phyloP scores from a whole-genome alignment of 2,113 vertebrate genomes.

The Equus quagga region DNA sequence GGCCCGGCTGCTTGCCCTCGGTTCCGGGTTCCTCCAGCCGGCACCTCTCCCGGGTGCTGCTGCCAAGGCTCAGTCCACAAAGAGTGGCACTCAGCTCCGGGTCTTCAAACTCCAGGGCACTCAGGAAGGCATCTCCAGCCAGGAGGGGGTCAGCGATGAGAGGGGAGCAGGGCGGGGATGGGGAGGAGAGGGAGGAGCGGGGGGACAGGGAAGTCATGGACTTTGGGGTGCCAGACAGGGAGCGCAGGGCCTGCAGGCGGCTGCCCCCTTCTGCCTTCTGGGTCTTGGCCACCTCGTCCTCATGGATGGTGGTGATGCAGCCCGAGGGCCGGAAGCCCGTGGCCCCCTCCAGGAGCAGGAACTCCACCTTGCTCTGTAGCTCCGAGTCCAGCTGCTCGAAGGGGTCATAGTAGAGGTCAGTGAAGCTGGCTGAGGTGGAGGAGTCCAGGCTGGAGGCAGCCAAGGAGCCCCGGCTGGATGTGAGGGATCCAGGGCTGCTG shows the following conservation, averaged over 20 bases:
- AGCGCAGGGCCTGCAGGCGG: conserved; percentile 90
- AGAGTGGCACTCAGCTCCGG: conserved; percentile 87
- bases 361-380: conserved; percentile 95
- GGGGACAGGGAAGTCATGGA: conserved; percentile 96
- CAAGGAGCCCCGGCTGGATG: conserved; percentile 96
- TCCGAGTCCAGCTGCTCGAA: conserved; percentile 92
- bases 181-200: conserved; percentile 96
- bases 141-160: conserved; percentile 92
- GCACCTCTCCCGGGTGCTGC: conserved; percentile 82
- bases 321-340: conserved; percentile 93
- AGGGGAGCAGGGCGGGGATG: conserved; percentile 96
- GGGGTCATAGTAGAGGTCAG: conserved; percentile 95
- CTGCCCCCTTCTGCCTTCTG: conserved; percentile 80
- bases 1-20: conserved; percentile 84
- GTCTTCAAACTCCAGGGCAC: conserved; percentile 90
- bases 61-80: conserved; percentile 87
- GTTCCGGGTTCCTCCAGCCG: conserved; percentile 83
- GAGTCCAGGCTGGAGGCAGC: conserved; percentile 95
- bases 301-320: conserved; percentile 97
- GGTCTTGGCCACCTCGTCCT: conserved; percentile 93
- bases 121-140: conserved; percentile 90
- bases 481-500: conserved; percentile 95
- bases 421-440: conserved; percentile 95
- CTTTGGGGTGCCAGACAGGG: conserved; percentile 93
- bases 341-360: conserved; percentile 92